Percentiles rank a stretch among this genome's conserved stretches.
Evolutionary conservation across 2,888 invertebrate genomes (phyloP).

Genomic region (Busseola fusca): DNA sequence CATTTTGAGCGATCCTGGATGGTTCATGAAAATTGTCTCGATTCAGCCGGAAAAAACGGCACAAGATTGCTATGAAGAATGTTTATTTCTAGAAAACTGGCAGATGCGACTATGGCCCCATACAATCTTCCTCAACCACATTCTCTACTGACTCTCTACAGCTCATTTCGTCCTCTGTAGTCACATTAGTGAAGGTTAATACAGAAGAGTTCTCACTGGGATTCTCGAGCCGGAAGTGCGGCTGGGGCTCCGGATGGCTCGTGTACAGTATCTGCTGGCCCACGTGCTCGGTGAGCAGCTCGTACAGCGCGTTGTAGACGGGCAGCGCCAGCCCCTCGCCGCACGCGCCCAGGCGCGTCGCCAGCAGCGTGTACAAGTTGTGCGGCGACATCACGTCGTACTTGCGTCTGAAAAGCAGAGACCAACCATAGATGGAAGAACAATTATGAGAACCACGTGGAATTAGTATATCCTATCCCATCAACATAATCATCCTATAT

Average conservation of each 20-base stretch:
- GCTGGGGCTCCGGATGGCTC: conserved; percentile 98
- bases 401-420: conserved; percentile 92
- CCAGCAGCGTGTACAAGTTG: conserved; percentile 98
- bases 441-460: no score
- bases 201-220: conserved; percentile 91
- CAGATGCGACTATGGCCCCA: no score
- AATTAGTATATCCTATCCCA: neutral
- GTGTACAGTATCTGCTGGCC: conserved; percentile 98
- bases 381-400: conserved; percentile 99
- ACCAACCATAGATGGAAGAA: conserved; percentile 27
- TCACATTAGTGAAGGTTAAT: neutral
- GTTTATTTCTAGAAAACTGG: no score
- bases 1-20: no score
- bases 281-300: conserved; percentile 99
- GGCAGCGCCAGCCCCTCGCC: conserved; percentile 97
- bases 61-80: no score
- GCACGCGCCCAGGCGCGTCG: conserved; percentile 93
- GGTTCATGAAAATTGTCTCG: no score
- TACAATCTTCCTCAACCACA: no score
- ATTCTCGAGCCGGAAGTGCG: conserved; percentile 98
- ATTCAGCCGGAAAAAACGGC: no score
- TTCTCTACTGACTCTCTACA: neutral
- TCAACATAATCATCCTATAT: neutral
- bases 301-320: conserved; percentile 99
- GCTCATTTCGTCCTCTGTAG: neutral